Evolutionary conservation across 1,140 invertebrate genomes (phyloP).

Genomic region (Macrocentrus cingulum): DNA sequence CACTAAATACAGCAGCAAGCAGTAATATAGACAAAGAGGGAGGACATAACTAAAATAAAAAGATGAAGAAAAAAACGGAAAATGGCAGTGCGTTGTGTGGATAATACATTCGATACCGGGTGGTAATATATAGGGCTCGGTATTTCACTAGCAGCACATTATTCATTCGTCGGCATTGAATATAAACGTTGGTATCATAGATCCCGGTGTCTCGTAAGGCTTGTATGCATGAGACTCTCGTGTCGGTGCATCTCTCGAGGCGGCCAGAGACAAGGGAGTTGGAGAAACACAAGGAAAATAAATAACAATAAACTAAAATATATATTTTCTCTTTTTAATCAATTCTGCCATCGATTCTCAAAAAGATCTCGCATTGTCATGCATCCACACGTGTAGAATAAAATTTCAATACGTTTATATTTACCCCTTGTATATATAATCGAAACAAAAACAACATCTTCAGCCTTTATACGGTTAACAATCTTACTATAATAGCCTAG

Average conservation of each 20-base stretch:
- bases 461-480: too few species aligned
- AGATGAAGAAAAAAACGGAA: constrained; percentile 32
- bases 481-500: too few species aligned
- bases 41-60: constrained; percentile 36
- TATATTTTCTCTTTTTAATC: too few species aligned
- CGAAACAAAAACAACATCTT: too few species aligned
- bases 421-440: too few species aligned
- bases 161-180: constrained; percentile 56
- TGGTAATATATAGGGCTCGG: constrained; percentile 57
- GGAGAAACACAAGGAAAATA: background rate
- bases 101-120: constrained; percentile 52
- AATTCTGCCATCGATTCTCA: too few species aligned
- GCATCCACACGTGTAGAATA: too few species aligned
- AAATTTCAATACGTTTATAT: too few species aligned
- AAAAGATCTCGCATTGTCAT: too few species aligned
- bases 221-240: background rate
- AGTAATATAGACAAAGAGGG: background rate
- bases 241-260: background rate
- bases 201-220: constrained; percentile 34
- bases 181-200: constrained; percentile 56
- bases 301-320: too few species aligned
- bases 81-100: too few species aligned
- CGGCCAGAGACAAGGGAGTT: background rate
- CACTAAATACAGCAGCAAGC: constrained; percentile 3
- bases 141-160: constrained; percentile 57